Base-by-base conservation (phyloP, 92 coral and sea anemone species). In the Hydrozoanthus gracilis region DNA sequence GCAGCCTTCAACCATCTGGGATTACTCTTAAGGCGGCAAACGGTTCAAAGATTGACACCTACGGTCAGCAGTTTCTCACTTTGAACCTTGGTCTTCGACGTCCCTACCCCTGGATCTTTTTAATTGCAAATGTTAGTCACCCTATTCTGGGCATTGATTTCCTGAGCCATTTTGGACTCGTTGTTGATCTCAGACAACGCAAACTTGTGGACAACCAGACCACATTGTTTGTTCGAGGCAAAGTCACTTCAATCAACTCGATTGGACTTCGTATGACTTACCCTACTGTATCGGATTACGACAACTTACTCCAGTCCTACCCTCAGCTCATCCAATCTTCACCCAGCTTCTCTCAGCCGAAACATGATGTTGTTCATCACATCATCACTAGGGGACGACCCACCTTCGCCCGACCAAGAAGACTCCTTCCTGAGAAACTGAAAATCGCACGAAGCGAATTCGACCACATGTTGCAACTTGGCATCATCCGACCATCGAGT, bases 401-500 rank as follows among this genome's bases (percentile, higher is more conserved):
- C 0, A 83, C 62, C 5, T 86, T 49, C 18, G 83, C 82, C 44
- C 70, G 78, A 3, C 73, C 88, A 27, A 69, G 82, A 6, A 49
- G 82, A 2, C 44, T 86, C 55, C 20, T 73, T 2, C 82, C 82
- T 7, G 88, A 73, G 52, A 86, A 86, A 73, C 73, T 86, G 9
- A 54, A 50, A 20, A 47, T 64, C 15, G 86, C 91, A 2, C 83
- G 76, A 83, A 60, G 82, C 2, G 78, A 88, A 54, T 88, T 88
- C 77, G 61, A 83, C 18, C 62, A 82, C 44, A 76, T 83, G n/a
- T 64, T 86, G 3, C 60, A 71, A 51, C 72, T 73, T 83, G 83
- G 89, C 9, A 86, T 86, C 18, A 51, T 85, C n/a, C 68, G 77
- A 0, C 83, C 86, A 15, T 86, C 89, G 7, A 52, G 82, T 11